These are phyloP conservation scores for Drosophila ambigua DNA, from an alignment of 1,140 invertebrate species.

Conservation along the genomic window DNA sequence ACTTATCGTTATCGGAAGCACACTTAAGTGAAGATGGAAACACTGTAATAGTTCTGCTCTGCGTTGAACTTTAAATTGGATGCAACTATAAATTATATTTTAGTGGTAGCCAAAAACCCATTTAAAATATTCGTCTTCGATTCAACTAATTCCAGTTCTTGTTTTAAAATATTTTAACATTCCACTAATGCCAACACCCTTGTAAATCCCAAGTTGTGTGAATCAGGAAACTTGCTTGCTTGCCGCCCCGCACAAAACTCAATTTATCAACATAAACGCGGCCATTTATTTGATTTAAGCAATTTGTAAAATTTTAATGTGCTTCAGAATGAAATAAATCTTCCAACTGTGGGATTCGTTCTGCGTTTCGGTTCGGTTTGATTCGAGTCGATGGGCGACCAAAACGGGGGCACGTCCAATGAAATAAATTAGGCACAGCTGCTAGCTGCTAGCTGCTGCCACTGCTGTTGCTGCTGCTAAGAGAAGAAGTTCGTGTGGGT, in stretches of 20 bases:
- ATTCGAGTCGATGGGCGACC: conserved; percentile 12
- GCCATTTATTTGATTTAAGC: conserved; percentile 78
- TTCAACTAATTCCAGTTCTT: conserved; percentile 9
- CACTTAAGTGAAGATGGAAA: conserved; percentile 47
- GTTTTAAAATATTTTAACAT: neutral
- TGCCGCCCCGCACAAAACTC: conserved; percentile 13
- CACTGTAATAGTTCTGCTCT: conserved; percentile 30
- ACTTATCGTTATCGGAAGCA: conserved; percentile 54
- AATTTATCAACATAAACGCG: conserved; percentile 79
- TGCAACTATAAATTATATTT: conserved; percentile 30
- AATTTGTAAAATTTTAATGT: conserved; percentile 82
- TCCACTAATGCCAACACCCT: conserved; percentile 12
- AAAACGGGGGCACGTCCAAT: conserved; percentile 69
- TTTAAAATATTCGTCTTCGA: neutral
- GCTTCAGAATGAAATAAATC: conserved; percentile 77
- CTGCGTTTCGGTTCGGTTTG: conserved; percentile 31
- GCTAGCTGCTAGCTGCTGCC: conserved; percentile 17
- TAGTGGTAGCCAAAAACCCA: neutral
- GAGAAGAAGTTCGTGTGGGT: conserved; percentile 5
- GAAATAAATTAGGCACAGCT: conserved; percentile 80
- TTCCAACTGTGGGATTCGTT: conserved; percentile 68
- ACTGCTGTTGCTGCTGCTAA: conserved; percentile 29
- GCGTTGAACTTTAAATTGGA: conserved; percentile 31
- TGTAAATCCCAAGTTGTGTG: conserved; percentile 29
- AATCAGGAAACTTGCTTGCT: conserved; percentile 54